Evolutionary conservation across 2,888 invertebrate genomes (phyloP), one percentile per base, ranked within the genome.

Genomic region (Anorthoa munda): DNA sequence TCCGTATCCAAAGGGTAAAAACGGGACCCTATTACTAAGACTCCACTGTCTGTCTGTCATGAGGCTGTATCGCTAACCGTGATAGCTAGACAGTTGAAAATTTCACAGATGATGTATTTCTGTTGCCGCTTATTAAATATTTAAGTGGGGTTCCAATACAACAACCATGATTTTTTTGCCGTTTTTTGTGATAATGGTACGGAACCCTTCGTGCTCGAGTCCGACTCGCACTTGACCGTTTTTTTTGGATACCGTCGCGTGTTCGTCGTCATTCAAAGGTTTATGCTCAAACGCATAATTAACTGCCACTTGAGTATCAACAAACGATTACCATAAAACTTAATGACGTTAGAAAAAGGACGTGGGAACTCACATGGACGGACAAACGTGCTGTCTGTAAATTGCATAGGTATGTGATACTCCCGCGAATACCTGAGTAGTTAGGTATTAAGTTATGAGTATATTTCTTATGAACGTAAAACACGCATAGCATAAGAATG

Each of bases 291-390:
- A 65, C 31, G 21, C 31, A 66, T 73, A 71, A 60, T 69, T 61
- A 71, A 18, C 51, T 63, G 70, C 4, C 72, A 66, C 61, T 77
- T 67, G 45, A 71, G 51, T 58, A 76, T 81, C 59, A 60, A 48
- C 69, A 65, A 77, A 71, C 66, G 78, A 72, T 74, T 79, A 75
- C 67, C 60, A 80, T 77, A 78, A 82, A 83, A 79, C 58, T 75
- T 75, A 80, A 83, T 68, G 72, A 78, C 69, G 65, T 69, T 75
- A 51, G 60, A 82, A 79, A 55, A 69, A 72, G 84, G 56, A 90
- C 92, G 92, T 92, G 92, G 89, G 93, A 93, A 78, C 64, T 75
- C 60, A 66, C 71, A 78, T 64, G 74, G 74, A 84, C 77, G 71
- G 69, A 71, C 72, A 65, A 71, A 72, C 55, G 72, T 53, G 74